Conservation (phyloP, 2,888 invertebrate species). For the Dynastes maya region DNA sequence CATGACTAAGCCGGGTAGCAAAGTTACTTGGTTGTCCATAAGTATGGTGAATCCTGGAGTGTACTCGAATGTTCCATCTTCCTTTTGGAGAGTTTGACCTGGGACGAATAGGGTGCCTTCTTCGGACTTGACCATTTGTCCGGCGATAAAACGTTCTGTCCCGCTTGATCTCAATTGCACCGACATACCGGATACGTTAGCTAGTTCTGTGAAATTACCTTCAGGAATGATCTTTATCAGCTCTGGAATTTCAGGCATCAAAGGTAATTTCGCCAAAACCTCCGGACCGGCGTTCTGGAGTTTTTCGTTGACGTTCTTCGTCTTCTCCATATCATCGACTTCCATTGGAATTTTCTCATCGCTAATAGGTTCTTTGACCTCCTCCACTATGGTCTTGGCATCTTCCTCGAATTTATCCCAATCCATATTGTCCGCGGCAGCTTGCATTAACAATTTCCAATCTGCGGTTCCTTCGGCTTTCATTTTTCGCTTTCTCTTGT, state of each 20-base stretch:
- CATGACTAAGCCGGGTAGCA: conserved; percentile 87
- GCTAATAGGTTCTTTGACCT: conserved; percentile 64
- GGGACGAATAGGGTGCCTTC: conserved; percentile 75
- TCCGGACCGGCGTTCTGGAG: conserved; percentile 72
- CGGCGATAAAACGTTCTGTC: conserved; percentile 81
- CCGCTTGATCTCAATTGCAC: conserved; percentile 72
- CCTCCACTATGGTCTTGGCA: conserved; percentile 65
- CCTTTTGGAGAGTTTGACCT: conserved; percentile 82
- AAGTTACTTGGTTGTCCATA: conserved; percentile 84
- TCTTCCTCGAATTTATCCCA: conserved; percentile 68
- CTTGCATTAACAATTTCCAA: conserved; percentile 66
- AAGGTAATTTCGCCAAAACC: conserved; percentile 75
- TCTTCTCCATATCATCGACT: conserved; percentile 74
- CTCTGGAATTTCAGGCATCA: conserved; percentile 77
- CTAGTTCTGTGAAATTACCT: conserved; percentile 74
- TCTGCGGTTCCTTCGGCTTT: conserved; percentile 65
- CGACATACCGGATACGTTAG: conserved; percentile 77
- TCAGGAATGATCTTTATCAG: conserved; percentile 76
- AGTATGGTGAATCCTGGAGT: conserved; percentile 86
- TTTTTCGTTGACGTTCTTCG: conserved; percentile 76
- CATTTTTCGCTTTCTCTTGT: conserved; percentile 64
- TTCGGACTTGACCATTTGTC: conserved; percentile 81
- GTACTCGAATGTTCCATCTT: conserved; percentile 81
- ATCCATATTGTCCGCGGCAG: conserved; percentile 64
- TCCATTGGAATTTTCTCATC: conserved; percentile 71